Conservation (phyloP, 2,797 vertebrate genomes). For the Mormyrops boulengeri region DNA sequence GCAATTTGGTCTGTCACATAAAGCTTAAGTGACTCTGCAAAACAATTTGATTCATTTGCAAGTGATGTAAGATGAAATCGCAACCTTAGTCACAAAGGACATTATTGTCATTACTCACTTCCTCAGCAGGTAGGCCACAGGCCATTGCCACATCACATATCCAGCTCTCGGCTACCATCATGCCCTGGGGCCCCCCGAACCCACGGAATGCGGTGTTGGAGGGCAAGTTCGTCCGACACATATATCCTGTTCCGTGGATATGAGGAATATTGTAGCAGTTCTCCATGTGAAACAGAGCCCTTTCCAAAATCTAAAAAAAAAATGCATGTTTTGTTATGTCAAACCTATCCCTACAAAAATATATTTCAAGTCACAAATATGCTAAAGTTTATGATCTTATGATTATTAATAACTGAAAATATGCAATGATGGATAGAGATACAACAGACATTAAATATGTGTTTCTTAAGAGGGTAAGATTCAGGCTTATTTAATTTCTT, state of each 20-base stretch:
- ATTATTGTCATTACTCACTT: conserved; percentile 55
- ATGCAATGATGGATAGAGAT: not conserved
- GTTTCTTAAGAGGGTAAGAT: not conserved
- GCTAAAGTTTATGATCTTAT: not conserved
- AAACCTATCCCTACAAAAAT: not conserved
- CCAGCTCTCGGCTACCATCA: conserved; percentile 85
- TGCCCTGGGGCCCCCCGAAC: conserved; percentile 85
- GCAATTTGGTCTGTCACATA: not conserved
- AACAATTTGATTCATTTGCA: not conserved
- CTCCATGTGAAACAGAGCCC: conserved; percentile 86
- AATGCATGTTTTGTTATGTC: not conserved
- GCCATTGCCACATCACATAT: conserved; percentile 72
- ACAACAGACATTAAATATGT: not conserved
- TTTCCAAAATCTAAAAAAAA: conserved; percentile 67
- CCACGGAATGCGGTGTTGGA: conserved; percentile 94
- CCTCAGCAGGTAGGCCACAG: conserved; percentile 68
- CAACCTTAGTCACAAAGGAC: not conserved
- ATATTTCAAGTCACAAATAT: not conserved
- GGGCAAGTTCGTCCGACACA: conserved; percentile 85
- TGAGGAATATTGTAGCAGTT: conserved; percentile 83
- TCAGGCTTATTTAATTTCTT: not conserved
- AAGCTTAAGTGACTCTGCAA: not conserved
- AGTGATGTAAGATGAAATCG: not conserved
- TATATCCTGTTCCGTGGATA: conserved; percentile 62
- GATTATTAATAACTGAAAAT: not conserved